A percentile compares a stretch with the other conserved stretches of the same genome.
phyloP scores from a whole-genome alignment of 2,888 invertebrate genomes.

The Scrobipalpa costella region DNA sequence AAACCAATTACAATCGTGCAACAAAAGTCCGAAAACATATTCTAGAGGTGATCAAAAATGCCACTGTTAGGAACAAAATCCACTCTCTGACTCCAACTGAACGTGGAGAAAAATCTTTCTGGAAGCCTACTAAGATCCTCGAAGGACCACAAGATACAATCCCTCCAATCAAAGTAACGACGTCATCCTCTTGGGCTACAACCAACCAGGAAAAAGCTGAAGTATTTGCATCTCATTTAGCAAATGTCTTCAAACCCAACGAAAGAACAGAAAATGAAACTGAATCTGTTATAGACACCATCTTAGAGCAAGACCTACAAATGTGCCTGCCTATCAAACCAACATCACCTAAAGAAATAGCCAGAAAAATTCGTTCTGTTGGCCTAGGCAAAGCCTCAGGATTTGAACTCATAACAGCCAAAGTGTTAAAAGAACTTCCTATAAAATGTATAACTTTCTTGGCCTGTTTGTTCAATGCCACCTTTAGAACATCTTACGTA shows the following conservation, averaged over 20 bases:
- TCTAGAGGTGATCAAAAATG: slow-evolving; percentile 21
- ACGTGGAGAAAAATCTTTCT: slow-evolving; percentile 11
- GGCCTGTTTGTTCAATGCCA: too few species aligned
- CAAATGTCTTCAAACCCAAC: too few species aligned
- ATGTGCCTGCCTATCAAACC: too few species aligned
- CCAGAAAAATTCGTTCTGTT: background rate
- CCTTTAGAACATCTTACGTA: slow-evolving; percentile 17
- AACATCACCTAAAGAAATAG: slow-evolving; percentile 24
- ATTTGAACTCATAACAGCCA: slow-evolving; percentile 30
- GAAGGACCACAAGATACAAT: slow-evolving; percentile 16
- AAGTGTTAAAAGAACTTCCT: slow-evolving; percentile 31
- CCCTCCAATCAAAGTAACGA: background rate
- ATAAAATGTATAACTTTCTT: slow-evolving; percentile 25
- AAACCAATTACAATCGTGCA: slow-evolving; percentile 28
- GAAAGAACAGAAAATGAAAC: background rate
- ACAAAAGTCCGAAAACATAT: slow-evolving; percentile 25
- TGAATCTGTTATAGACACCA: background rate
- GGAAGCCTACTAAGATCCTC: slow-evolving; percentile 15
- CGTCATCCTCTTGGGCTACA: slow-evolving; percentile 6
- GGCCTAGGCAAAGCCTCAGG: slow-evolving; percentile 31
- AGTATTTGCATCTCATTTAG: slow-evolving; percentile 18
- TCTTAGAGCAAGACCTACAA: background rate
- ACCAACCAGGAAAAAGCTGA: slow-evolving; percentile 20
- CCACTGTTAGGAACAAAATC: background rate
- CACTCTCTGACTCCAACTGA: slow-evolving; percentile 3